phyloP scores from a whole-genome alignment of 2,113 vertebrate species.

The Climacteris rufus region DNA sequence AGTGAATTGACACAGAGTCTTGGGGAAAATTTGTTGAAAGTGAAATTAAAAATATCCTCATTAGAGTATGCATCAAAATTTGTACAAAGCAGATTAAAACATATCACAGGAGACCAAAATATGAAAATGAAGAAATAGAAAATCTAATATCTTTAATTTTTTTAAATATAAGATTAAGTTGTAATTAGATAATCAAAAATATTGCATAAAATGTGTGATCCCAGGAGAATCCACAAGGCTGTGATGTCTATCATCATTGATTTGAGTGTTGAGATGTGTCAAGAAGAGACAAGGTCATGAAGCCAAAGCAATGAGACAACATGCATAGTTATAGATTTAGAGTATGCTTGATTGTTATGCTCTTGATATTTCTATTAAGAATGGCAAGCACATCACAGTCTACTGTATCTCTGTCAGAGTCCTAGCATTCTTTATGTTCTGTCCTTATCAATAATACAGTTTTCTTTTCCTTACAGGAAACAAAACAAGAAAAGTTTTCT shows the following conservation, averaged over 20 bases:
- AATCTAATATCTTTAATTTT: not conserved
- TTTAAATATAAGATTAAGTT: not conserved
- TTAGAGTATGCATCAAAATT: not conserved
- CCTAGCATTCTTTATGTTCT: not conserved
- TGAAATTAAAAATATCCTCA: not conserved
- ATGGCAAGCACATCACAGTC: not conserved
- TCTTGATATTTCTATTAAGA: slow-evolving; percentile 25
- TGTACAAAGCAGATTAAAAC: not conserved
- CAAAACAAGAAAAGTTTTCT: not conserved
- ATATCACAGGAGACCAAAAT: not conserved
- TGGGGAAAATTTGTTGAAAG: not conserved
- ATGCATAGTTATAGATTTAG: not conserved
- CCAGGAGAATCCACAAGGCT: not conserved
- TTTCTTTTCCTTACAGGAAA: not conserved
- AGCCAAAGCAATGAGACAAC: not conserved
- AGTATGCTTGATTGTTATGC: not conserved
- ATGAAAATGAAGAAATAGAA: not conserved
- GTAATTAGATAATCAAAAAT: not conserved
- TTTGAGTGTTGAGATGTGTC: not conserved
- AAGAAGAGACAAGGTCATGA: not conserved
- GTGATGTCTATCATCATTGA: not conserved
- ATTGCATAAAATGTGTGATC: not conserved
- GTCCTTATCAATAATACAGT: not conserved
- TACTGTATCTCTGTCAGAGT: not conserved
- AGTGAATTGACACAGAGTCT: not conserved